Percentiles rank a stretch among this genome's conserved stretches.
Evolutionary conservation across 2,797 vertebrate species (phyloP).

Genomic region (Typhlichthys subterraneus): DNA sequence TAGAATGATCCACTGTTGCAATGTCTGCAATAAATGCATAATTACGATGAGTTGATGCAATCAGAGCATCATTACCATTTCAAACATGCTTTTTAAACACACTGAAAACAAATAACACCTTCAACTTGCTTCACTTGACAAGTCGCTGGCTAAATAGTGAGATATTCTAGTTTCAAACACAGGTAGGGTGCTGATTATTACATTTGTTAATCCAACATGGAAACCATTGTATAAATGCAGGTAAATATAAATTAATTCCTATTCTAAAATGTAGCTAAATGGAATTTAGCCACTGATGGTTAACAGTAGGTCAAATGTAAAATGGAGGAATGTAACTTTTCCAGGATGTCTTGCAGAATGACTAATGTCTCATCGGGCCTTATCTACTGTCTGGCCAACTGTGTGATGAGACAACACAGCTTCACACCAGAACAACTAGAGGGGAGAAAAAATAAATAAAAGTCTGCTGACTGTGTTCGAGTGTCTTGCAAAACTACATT

Average conservation of each 20-base stretch:
- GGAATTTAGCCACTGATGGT: background rate
- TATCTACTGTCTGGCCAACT: constrained; percentile 28
- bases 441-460: constrained; percentile 20
- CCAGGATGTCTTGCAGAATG: constrained; percentile 7
- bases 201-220: background rate
- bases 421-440: background rate
- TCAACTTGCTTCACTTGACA: background rate
- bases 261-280: too few relatives aligned
- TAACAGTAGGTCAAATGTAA: background rate
- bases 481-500: background rate
- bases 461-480: background rate
- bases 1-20: too few relatives aligned
- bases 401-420: constrained; percentile 19
- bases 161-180: background rate
- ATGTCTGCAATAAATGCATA: background rate
- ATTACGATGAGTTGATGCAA: background rate
- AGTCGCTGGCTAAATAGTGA: too few relatives aligned
- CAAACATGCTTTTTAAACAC: background rate
- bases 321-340: constrained; percentile 39
- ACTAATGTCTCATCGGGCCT: constrained; percentile 29
- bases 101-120: background rate
- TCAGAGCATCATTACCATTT: too few relatives aligned
- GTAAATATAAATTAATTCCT: too few relatives aligned
- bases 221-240: background rate
- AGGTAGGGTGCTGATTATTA: background rate